Base-by-base conservation (phyloP, 2,113 vertebrate species). In the Chionodraco myersi region DNA sequence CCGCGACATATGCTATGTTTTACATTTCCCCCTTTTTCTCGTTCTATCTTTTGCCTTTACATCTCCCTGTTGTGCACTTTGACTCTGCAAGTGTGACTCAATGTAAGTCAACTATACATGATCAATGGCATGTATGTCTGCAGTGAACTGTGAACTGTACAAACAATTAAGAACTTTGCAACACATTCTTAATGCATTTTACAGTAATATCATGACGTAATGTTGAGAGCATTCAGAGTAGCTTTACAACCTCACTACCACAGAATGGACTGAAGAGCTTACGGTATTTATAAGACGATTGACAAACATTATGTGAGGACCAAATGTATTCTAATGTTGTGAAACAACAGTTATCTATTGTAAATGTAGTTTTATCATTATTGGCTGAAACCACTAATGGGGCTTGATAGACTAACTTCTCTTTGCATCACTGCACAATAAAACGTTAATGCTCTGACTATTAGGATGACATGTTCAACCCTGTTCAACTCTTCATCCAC, bases 51-150 rank as follows among this genome's bases (percentile, higher is more conserved):
- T 82, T 14, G 56, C 74, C 75, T 66, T 64, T 67, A 75, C 75
- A 71, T 88, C 48, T 67, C 63, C 53, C 60, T 21, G 53, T 78
- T 82, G 82, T 94, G 91, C 86, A 92, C 92, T 89, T 92, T 94
- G 92, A 94, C 93, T 93, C 79, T 48, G 81, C 48, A 72, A 89
- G 86, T 94, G 94, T 91, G 89, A 91, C 83, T 84, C 71, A 77
- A 86, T 80, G 56, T 90, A 71, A 84, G 63, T 88, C 90, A 89
- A 61, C 76, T 82, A 74, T 86, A 86, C 83, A 69, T 58, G 86
- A 91, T 92, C 87, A 83, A 93, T 92, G 87, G 88, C 83, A 85
- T 94, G 90, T 91, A 90, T 92, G 87, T 92, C 90, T 90, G 72
- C 81, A 88, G 86, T 88, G 90, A 89, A 86, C 79, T 86, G 13